phyloP scores from a whole-genome alignment of 2,888 invertebrate genomes.

The Sminthurinus aureus region DNA sequence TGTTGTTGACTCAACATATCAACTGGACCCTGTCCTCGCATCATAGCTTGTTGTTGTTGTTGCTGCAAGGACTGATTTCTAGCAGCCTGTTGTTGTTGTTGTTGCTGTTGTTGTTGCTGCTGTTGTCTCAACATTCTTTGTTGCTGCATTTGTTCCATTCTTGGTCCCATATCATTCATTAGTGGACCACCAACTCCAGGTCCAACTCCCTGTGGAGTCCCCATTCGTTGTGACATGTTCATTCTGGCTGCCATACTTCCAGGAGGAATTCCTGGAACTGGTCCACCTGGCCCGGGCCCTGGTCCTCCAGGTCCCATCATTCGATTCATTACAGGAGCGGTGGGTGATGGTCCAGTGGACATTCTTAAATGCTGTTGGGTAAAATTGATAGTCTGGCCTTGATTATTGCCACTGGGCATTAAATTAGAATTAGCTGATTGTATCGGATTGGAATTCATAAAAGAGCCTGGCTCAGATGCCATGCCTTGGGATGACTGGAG shows the following conservation, averaged over 20 bases:
- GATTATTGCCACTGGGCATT: conserved; percentile 28
- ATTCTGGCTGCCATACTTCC: conserved; percentile 37
- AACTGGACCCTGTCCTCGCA: conserved; percentile 47
- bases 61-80: conserved; percentile 42
- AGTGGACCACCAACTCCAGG: background rate
- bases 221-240: conserved; percentile 42
- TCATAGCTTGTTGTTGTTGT: conserved; percentile 45
- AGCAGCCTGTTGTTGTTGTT: conserved; percentile 36
- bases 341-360: conserved; percentile 44
- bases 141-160: conserved; percentile 31
- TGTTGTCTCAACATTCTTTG: conserved; percentile 37
- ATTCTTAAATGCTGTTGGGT: conserved; percentile 59
- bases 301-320: conserved; percentile 48
- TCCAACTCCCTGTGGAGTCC: conserved; percentile 17
- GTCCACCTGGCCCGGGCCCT: background rate
- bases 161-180: conserved; percentile 36
- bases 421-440: conserved; percentile 21
- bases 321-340: conserved; percentile 36
- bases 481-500: background rate
- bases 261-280: conserved; percentile 18
- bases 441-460: conserved; percentile 32
- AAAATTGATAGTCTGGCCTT: conserved; percentile 59
- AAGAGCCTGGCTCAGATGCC: conserved; percentile 8
- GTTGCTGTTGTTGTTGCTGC: conserved; percentile 44
- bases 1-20: conserved; percentile 44